phyloP scores from a whole-genome alignment of 1,140 invertebrate genomes.

The Penaeus chinensis region DNA sequence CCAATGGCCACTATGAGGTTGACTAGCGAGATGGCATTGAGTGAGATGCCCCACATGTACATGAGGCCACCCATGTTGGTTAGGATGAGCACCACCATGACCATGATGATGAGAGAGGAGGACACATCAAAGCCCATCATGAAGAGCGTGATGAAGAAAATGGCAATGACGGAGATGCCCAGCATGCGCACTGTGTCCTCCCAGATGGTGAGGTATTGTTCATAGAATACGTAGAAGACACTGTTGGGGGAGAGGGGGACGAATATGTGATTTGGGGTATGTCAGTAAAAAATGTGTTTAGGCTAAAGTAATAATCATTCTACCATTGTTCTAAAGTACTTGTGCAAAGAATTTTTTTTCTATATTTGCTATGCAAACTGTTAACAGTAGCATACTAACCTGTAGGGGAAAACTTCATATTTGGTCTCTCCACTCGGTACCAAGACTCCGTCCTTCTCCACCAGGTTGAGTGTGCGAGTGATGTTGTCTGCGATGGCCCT shows the following conservation, averaged over 20 bases:
- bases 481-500: slow-evolving; percentile 82
- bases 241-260: slow-evolving; percentile 71
- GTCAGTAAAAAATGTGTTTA: too few species aligned
- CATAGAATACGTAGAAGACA: slow-evolving; percentile 93
- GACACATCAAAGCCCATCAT: slow-evolving; percentile 86
- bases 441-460: slow-evolving; percentile 64
- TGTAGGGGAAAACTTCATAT: slow-evolving; percentile 89
- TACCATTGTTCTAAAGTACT: not conserved
- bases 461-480: slow-evolving; percentile 75
- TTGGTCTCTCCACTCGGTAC: slow-evolving; percentile 66
- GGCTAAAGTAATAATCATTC: too few species aligned
- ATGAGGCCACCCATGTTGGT: slow-evolving; percentile 88
- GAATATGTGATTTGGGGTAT: not conserved
- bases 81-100: slow-evolving; percentile 84
- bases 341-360: not conserved
- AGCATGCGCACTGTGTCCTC: slow-evolving; percentile 80
- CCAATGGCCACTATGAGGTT: slow-evolving; percentile 97
- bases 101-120: slow-evolving; percentile 80
- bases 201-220: slow-evolving; percentile 93
- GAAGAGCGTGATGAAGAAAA: slow-evolving; percentile 85
- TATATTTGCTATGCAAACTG: not conserved
- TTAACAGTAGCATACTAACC: slow-evolving; percentile 68
- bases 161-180: slow-evolving; percentile 78
- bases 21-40: slow-evolving; percentile 94
- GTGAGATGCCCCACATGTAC: slow-evolving; percentile 88